Percentiles rank a stretch among this genome's conserved stretches.
Conservation (phyloP, 2,113 vertebrate genomes). For the Caranx ignobilis region DNA sequence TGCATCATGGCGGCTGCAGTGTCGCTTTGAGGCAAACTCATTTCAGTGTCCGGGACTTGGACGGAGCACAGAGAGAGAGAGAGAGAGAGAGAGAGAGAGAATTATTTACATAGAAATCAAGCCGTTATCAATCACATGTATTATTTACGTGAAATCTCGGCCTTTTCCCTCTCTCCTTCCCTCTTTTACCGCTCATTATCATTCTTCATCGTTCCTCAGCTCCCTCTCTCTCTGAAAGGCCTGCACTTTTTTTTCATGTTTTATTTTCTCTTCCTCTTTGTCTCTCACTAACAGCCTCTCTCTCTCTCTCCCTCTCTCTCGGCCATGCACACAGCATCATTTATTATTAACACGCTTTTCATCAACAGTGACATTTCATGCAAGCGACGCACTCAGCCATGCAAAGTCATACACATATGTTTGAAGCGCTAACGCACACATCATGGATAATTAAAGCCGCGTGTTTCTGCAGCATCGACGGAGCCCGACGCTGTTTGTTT, state of each 20-base stretch:
- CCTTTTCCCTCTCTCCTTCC: constrained; percentile 10
- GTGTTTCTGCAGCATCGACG: constrained; percentile 16
- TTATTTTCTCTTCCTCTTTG: not conserved
- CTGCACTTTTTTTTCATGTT: not conserved
- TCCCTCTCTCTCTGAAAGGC: constrained; percentile 1
- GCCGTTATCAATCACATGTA: constrained; percentile 52
- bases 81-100: constrained; percentile 36
- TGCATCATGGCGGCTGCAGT: not conserved
- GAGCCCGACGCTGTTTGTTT: constrained; percentile 34
- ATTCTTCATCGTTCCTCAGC: constrained; percentile 27
- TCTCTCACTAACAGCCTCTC: not conserved
- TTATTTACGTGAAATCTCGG: constrained; percentile 52
- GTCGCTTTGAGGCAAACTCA: constrained; percentile 45
- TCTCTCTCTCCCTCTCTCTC: constrained; percentile 21
- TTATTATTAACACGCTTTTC: constrained; percentile 70
- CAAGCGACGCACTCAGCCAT: constrained; percentile 21
- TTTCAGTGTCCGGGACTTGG: constrained; percentile 33
- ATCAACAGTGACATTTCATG: constrained; percentile 65
- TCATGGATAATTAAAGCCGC: constrained; percentile 58
- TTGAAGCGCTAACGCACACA: constrained; percentile 26
- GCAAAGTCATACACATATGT: constrained; percentile 37
- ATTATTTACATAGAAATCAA: constrained; percentile 62
- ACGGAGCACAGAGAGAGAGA: constrained; percentile 45
- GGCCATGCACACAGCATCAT: constrained; percentile 37
- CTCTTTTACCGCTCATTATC: constrained; percentile 24